Percentiles rank a stretch among this genome's conserved stretches.
Evolutionary conservation across 1,140 invertebrate genomes (phyloP).

Genomic region (Solenopsis invicta): DNA sequence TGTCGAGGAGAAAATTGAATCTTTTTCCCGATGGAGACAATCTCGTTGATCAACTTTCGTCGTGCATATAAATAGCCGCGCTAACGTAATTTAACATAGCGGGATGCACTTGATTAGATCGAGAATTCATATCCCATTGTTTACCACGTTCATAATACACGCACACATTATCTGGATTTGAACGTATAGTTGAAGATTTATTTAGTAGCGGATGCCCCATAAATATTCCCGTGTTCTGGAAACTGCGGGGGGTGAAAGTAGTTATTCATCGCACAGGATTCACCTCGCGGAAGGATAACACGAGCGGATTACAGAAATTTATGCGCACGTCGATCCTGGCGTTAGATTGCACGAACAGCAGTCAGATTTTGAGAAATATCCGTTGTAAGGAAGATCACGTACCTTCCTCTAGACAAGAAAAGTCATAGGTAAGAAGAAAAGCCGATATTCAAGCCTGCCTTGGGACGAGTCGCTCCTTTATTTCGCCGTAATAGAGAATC

Average conservation of each 20-base stretch:
- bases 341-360: conserved; percentile 59
- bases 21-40: background rate
- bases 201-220: conserved; percentile 43
- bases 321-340: conserved; percentile 56
- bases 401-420: conserved; percentile 20
- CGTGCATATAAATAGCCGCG: background rate
- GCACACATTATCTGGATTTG: conserved; percentile 43
- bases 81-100: background rate
- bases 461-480: conserved; percentile 75
- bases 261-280: conserved; percentile 59
- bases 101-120: background rate
- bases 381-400: conserved; percentile 25
- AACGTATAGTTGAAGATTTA: conserved; percentile 36
- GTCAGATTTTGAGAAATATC: conserved; percentile 59
- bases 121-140: conserved; percentile 26
- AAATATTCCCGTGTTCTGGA: conserved; percentile 50
- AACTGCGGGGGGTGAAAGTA: conserved; percentile 44
- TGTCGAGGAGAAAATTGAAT: conserved; percentile 9
- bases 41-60: background rate
- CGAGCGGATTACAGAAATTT: conserved; percentile 63
- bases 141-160: background rate
- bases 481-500: conserved; percentile 77
- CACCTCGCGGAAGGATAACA: conserved; percentile 55
- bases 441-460: conserved; percentile 71
- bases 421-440: conserved; percentile 65